Conservation (phyloP, 2,113 vertebrate genomes). For the Polypterus senegalus region DNA sequence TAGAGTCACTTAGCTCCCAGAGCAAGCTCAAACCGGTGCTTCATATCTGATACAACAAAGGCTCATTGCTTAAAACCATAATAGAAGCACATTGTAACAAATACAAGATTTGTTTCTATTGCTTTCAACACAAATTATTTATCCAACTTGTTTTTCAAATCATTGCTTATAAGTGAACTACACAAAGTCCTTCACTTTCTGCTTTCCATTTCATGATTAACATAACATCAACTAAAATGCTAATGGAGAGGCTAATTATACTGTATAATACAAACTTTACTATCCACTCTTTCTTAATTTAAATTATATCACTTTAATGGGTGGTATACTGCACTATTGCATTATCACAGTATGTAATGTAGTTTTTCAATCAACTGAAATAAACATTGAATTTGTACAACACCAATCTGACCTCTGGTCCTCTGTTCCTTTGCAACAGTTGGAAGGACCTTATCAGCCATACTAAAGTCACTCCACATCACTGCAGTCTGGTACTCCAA, state of each 20-base stretch:
- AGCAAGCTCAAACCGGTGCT: slow-evolving; percentile 92
- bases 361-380: not conserved
- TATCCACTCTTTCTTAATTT: too few species aligned
- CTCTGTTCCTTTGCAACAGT: slow-evolving; percentile 96
- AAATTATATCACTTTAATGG: too few species aligned
- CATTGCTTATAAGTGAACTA: too few species aligned
- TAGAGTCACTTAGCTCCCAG: slow-evolving; percentile 43
- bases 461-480: slow-evolving; percentile 91
- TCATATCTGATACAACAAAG: slow-evolving; percentile 88
- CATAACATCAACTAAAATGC: too few species aligned
- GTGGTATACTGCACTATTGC: too few species aligned
- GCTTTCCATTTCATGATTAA: too few species aligned
- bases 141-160: too few species aligned
- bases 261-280: too few species aligned
- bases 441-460: slow-evolving; percentile 95
- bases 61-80: slow-evolving; percentile 98
- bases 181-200: too few species aligned
- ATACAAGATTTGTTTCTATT: too few species aligned
- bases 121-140: too few species aligned
- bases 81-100: slow-evolving; percentile 8
- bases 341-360: not conserved
- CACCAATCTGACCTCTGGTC: slow-evolving; percentile 60
- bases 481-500: slow-evolving; percentile 96
- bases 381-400: not conserved
- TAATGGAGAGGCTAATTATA: too few species aligned